These are phyloP conservation scores for Dendrolimus kikuchii DNA, from an alignment of 1,140 invertebrate genomes.

Conservation along the genomic window DNA sequence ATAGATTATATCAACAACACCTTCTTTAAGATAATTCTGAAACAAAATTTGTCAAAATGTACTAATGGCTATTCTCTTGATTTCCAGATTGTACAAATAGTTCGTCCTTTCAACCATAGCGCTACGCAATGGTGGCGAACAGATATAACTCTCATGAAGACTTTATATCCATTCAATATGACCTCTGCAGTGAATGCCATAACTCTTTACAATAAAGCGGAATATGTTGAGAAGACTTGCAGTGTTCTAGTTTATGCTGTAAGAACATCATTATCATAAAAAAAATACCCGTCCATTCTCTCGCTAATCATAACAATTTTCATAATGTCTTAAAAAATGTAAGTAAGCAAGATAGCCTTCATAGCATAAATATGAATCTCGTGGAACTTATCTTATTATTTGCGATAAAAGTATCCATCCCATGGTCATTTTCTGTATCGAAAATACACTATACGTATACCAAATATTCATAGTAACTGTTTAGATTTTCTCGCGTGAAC, in stretches of 20 bases:
- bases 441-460: too few species aligned
- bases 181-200: conserved; percentile 25
- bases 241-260: conserved; percentile 41
- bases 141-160: conserved; percentile 48
- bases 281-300: too few species aligned
- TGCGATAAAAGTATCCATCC: too few species aligned
- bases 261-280: conserved; percentile 19
- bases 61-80: conserved; percentile 1
- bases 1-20: too few species aligned
- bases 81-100: conserved; percentile 45
- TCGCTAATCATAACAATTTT: background rate
- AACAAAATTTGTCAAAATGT: too few species aligned
- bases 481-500: too few species aligned
- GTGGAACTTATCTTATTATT: too few species aligned
- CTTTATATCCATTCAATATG: conserved; percentile 40
- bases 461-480: too few species aligned
- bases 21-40: too few species aligned
- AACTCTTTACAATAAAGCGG: conserved; percentile 17
- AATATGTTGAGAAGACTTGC: conserved; percentile 28
- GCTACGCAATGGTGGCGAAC: conserved; percentile 37
- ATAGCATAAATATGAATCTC: too few species aligned
- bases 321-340: background rate
- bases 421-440: too few species aligned
- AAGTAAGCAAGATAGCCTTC: too few species aligned
- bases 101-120: conserved; percentile 41